Evolutionary conservation across 2,113 vertebrate species (phyloP), one percentile per base, ranked within the genome.

Genomic region (Entelurus aequoreus): DNA sequence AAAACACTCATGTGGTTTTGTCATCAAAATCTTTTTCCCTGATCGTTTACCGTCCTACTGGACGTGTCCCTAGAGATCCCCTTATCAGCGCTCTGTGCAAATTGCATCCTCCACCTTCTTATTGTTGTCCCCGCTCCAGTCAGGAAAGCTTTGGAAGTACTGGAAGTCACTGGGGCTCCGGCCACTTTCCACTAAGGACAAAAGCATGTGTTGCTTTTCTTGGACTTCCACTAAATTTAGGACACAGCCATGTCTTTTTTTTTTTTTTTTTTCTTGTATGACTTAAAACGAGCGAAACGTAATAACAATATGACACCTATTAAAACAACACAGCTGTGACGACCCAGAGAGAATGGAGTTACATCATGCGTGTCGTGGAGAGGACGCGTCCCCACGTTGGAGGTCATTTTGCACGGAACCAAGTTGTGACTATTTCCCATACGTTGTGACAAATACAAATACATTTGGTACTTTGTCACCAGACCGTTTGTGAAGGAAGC

Each of bases 91-190:
- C 62, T 68, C 40, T 42, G 55, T 51, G 15, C 70, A 66, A 52
- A 63, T 53, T 73, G 62, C 68, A 79, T 83, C 75, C 82, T 65
- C 69, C 63, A 55, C 50, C 46, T 69, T 71, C 16, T 71, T 58
- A 77, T 85, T 85, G 82, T 88, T 84, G 61, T 66, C 48, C 28
- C 5, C 38, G 6, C 62, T 48, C 4, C 40, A 56, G 53, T 19
- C 9, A 57, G 42, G 54, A 69, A 75, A 52, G 37, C 35, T 59
- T 47, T 66, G 60, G 51, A 67, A 48, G 56, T 64, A 66, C 71
- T 76, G 72, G 74, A 75, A 75, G 71, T 81, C 78, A 76, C 66
- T 69, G 76, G 78, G 75, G 77, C 62, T 42, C 59, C 64, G 42
- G 67, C 72, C 79, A 74, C 62, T 63, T 68, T 69, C 54, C 77